Conservation (phyloP, 2,113 vertebrate species). For the Oxyura jamaicensis region DNA sequence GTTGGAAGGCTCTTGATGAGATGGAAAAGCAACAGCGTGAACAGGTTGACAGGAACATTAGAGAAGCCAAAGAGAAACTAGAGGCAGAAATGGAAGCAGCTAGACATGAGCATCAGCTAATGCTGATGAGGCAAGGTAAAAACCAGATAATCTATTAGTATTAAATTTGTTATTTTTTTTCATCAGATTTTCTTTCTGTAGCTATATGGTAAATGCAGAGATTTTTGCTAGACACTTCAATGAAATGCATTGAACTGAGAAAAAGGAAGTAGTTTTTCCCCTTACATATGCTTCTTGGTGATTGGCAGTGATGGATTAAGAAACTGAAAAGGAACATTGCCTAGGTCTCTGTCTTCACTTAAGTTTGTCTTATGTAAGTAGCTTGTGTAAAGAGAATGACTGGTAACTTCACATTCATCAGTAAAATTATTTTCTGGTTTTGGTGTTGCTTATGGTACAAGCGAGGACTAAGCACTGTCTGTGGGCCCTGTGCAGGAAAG, state of each 20-base stretch:
- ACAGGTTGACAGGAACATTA: conserved; percentile 93
- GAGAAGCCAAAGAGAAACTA: conserved; percentile 95
- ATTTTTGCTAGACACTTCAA: not conserved
- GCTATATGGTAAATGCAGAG: not conserved
- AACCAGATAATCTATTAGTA: conserved; percentile 1
- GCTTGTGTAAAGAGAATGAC: not conserved
- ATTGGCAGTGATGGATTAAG: not conserved
- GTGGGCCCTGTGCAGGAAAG: not conserved
- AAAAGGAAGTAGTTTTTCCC: not conserved
- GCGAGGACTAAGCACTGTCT: not conserved
- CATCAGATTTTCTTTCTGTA: not conserved
- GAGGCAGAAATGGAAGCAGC: conserved; percentile 98
- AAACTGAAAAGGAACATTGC: not conserved
- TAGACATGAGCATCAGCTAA: conserved; percentile 96
- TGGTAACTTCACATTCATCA: not conserved
- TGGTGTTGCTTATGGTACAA: not conserved
- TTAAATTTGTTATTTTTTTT: not conserved
- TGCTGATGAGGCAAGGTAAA: conserved; percentile 98
- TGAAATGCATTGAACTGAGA: not conserved
- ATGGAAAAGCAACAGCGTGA: conserved; percentile 96
- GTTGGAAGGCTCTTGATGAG: conserved; percentile 97
- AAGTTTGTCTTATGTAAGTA: not conserved
- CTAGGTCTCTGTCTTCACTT: not conserved
- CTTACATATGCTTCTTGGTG: not conserved
- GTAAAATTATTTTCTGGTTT: not conserved